These are phyloP conservation scores for Misgurnus mizolepis DNA, from an alignment of 2,113 vertebrate species.

Conservation along the genomic window DNA sequence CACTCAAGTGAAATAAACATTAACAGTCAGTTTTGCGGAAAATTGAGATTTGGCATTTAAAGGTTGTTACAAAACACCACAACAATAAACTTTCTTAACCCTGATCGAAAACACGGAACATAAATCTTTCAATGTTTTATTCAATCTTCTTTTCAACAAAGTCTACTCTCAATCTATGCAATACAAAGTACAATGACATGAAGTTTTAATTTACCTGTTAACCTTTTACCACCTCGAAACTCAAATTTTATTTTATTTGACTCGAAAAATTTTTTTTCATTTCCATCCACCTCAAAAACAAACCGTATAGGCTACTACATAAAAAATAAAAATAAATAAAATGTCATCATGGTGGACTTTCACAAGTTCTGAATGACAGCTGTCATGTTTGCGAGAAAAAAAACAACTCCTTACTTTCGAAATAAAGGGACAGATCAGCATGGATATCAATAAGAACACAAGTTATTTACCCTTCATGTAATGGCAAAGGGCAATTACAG, in stretches of 20 bases:
- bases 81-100: neutral
- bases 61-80: neutral
- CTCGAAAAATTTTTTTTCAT: too few species aligned
- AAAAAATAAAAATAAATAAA: neutral
- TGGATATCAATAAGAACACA: neutral
- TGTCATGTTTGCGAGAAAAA: neutral
- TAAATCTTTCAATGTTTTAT: constrained; percentile 60
- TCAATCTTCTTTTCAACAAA: constrained; percentile 12
- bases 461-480: neutral
- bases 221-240: neutral
- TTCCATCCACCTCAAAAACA: neutral
- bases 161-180: constrained; percentile 64
- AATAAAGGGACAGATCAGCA: neutral
- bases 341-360: neutral
- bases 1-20: neutral
- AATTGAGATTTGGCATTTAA: neutral
- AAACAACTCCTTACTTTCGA: neutral
- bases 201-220: constrained; percentile 24
- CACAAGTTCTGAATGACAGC: neutral
- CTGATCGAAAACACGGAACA: constrained; percentile 52
- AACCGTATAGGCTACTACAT: neutral
- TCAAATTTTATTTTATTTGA: neutral
- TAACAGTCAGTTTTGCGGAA: neutral
- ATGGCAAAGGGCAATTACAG: too few species aligned
- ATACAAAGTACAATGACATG: constrained; percentile 51